These are phyloP conservation scores for Cuculus canorus DNA, from an alignment of 2,797 vertebrate species.

Conservation along the genomic window DNA sequence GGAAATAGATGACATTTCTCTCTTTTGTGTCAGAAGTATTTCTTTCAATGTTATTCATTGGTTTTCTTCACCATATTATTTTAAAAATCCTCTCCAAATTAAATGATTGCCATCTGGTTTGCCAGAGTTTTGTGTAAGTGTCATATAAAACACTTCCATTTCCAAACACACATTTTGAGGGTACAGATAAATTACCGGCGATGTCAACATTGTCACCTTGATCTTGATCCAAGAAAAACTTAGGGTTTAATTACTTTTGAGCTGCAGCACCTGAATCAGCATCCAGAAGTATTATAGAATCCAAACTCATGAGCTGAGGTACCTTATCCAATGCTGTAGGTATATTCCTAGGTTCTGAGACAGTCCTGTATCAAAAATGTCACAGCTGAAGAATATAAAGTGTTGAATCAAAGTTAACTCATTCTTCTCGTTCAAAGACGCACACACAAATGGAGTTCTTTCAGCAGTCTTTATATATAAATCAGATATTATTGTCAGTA, in stretches of 20 bases:
- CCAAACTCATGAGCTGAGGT: not conserved
- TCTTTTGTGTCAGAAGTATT: not conserved
- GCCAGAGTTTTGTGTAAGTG: not conserved
- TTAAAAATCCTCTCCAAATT: not conserved
- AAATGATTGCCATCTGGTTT: not conserved
- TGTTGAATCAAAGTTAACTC: not conserved
- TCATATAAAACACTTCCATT: not conserved
- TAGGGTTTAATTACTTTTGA: not conserved
- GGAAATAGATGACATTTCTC: not conserved
- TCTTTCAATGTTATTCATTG: not conserved
- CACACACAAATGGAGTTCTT: not conserved
- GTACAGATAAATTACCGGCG: not conserved
- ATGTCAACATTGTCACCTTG: not conserved
- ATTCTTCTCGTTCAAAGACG: not conserved
- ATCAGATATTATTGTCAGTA: not conserved
- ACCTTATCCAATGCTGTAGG: not conserved
- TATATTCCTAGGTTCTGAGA: not conserved
- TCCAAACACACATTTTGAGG: not conserved
- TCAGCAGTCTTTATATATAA: not conserved
- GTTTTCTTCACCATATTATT: not conserved
- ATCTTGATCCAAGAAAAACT: not conserved
- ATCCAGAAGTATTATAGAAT: not conserved
- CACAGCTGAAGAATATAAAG: not conserved
- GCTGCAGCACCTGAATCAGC: not conserved
- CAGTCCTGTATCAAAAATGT: not conserved